These are phyloP conservation scores for Lepidurus packardi DNA, from an alignment of 1,140 invertebrate species.

Conservation along the genomic window DNA sequence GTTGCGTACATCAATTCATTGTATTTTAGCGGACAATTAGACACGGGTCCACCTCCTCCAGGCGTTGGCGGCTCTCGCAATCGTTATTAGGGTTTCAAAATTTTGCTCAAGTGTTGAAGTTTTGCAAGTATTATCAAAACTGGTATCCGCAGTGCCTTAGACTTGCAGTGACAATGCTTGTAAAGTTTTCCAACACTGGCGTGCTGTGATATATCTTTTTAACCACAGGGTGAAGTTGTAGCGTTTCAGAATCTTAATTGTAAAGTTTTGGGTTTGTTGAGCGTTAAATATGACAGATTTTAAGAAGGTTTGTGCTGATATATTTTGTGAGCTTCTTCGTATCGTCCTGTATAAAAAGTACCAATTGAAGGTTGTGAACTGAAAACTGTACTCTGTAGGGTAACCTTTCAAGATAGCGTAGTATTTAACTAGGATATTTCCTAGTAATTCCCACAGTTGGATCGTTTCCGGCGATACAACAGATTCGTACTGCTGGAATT, in stretches of 20 bases:
- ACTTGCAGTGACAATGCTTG: background rate
- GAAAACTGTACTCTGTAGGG: too few relatives aligned
- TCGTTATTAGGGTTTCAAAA: background rate
- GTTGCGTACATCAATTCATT: slow-evolving; percentile 23
- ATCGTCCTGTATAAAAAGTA: background rate
- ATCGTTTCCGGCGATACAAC: background rate
- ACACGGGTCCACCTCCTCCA: background rate
- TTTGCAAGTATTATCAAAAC: background rate
- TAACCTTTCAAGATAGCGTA: background rate
- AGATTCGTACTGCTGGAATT: background rate
- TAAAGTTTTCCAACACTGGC: background rate
- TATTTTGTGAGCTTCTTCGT: slow-evolving; percentile 18
- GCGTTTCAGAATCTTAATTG: background rate
- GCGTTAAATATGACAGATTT: background rate
- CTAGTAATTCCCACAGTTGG: background rate
- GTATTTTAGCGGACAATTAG: slow-evolving; percentile 25
- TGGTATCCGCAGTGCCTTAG: slow-evolving; percentile 13
- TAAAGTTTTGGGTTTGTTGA: background rate
- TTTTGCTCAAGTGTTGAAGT: slow-evolving; percentile 2
- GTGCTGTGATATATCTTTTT: background rate
- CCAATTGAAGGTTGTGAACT: too few relatives aligned
- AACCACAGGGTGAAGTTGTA: background rate
- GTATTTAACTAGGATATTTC: background rate
- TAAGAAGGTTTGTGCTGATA: background rate
- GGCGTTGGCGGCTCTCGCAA: background rate